Evolutionary conservation across 2,797 vertebrate genomes (phyloP), one percentile per base, ranked within the genome.

Genomic region (Eospalax fontanierii): DNA sequence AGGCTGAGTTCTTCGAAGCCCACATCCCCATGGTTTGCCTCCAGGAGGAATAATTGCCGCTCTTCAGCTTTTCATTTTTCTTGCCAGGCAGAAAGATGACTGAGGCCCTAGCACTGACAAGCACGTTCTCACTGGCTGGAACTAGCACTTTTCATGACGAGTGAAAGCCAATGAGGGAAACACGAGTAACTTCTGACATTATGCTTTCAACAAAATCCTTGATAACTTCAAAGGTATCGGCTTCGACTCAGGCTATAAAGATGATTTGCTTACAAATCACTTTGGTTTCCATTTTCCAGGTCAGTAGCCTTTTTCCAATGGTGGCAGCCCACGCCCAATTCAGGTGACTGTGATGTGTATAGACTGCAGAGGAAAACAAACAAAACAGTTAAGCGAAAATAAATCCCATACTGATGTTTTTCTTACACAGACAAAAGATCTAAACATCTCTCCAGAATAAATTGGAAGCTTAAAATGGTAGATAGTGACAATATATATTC

Each of bases 311-410:
- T 54, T 80, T 85, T 78, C 26, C 28, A 30, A 2, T 26, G 50
- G 33, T 22, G 57, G n/a, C 6, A 43, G 73, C 85, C 24, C 38
- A 19, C 8, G 89, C 38, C 71, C 61, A 57, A 33, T 35, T 89
- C 61, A 78, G 33, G 59, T 26, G 50, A 68, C 33, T 68, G 59
- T 11, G 19, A 66, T 74, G 24, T 5, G 61, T 59, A 2, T 35
- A 30, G 71, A 84, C 50, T 63, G 12, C 26, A 81, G 21, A 28
- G 4, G 61, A 26, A 88, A 92, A 73, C 22, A 83, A 76, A 79
- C 38, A 33, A 61, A 92, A 90, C n/a, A 93, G 88, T 93, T 35
- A 28, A 82, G 80, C 38, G 91, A 80, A 95, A 89, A 38, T 50
- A 78, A 95, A 85, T 61, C 57, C 5, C 19, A 0, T 75, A 30